Base-by-base conservation (phyloP, 1,140 invertebrate genomes). In the Agrypnia vestita region DNA sequence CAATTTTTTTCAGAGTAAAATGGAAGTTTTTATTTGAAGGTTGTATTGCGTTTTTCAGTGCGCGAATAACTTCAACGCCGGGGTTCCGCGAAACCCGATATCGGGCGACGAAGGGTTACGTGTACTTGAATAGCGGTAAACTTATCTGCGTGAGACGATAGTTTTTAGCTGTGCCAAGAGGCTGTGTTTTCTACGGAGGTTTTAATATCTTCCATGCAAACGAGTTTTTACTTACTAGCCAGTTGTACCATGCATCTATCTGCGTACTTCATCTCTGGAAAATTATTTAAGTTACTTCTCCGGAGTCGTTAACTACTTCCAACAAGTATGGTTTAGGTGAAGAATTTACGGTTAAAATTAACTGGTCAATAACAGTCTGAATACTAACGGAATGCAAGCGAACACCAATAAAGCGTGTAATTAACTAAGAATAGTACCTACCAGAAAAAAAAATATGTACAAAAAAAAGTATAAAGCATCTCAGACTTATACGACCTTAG, bases 141-240 rank as follows among this genome's bases (percentile, higher is more conserved):
- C 8, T 43, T 35, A 35, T 43, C 61, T 43, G 19, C 35, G 35
- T 64, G 35, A 25, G 61, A 12, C 13, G 55, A 25, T 64, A 25
- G 19, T 64, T 64, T 13, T 35, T 64, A 64, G 19, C 35, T 10
- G 7, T 64, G 10, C 11, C 49, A 13, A 9, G 11, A 51, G n/a
- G 49, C n/a, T 51, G 49, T 51, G 1, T 51, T 15, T 51, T 51
- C 13, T 43, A 64, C 25, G 61, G 11, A 35, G 61, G 7, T 64
- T 64, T 64, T 64, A 21, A 51, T 64, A n/a, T 13, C 61, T 35
- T 64, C 19, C 35, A 64, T 64, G 61, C 61, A 64, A 64, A 64
- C 61, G 19, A 64, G 61, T 64, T 64, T 43, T 59, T 21, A 59
- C 17, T 21, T 12, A 13, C 55, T 59, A 6, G 17, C 15, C 55